Evolutionary conservation across 2,113 vertebrate species (phyloP), one percentile per base, ranked within the genome.

Genomic region (Apus apus): DNA sequence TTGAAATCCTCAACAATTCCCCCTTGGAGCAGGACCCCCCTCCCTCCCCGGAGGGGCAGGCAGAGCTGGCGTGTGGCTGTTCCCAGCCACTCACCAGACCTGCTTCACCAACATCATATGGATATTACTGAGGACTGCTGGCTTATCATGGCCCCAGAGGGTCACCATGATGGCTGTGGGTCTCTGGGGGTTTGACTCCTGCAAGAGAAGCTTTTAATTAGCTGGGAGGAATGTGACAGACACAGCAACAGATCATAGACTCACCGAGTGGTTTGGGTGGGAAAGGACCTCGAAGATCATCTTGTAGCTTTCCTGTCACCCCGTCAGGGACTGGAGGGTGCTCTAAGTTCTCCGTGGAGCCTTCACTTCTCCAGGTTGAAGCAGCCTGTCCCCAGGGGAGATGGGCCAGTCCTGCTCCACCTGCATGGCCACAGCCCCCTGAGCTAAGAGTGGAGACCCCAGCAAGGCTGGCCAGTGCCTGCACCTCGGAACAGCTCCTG

Each of bases 1-100:
- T 15, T 21, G n/a, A 30, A 43, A 53, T 3, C 46, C 50, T 40
- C 62, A 14, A 0, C 5, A 38, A 12, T 9, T 22, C 17, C 61
- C 34, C 5, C 32, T 9, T 5, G 80, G 80, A 57, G 70, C 56
- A 68, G 92, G 36, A 1, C 38, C 1, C 23, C 22, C 26, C n/a
- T n/a, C n/a, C n/a, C n/a, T n/a, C n/a, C 40, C 17, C 1, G 3
- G 32, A 3, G 1, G 67, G 25, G 38, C 0, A 0, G 50, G 10
- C 57, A 56, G 83, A 75, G 73, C 30, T 0, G 0, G n/a, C 1
- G 4, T 2, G 2, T 4, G 2, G 6, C 22, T 9, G 1, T 2
- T 51, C 18, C 32, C 73, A 51, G n/a, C 14, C 46, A 19, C 46
- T 48, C 20, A 48, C 46, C 46, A 48, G 46, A 48, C 46, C 46